These are phyloP conservation scores for Silurus aristotelis DNA, from an alignment of 2,797 vertebrate genomes.

Conservation along the genomic window DNA sequence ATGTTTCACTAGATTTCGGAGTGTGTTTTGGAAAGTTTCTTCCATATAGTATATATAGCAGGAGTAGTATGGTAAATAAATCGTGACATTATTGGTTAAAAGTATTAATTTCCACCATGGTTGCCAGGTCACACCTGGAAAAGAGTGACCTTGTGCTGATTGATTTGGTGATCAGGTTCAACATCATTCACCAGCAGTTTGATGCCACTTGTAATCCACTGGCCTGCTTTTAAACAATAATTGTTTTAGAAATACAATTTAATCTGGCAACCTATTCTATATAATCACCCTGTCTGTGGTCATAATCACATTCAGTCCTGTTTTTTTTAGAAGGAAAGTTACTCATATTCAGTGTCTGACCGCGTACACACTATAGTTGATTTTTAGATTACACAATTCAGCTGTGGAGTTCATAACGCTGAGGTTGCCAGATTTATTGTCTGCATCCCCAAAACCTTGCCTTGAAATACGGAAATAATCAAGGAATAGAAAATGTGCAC, in stretches of 20 bases:
- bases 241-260: neutral
- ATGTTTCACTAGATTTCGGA: too few species aligned
- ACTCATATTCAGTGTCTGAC: neutral
- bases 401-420: neutral
- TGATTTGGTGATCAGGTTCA: neutral
- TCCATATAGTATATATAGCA: too few species aligned
- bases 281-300: neutral
- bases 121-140: slow-evolving; percentile 2
- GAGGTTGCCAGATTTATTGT: neutral
- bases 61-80: neutral
- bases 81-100: neutral
- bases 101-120: neutral
- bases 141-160: neutral
- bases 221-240: neutral
- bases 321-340: neutral
- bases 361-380: neutral
- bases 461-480: neutral
- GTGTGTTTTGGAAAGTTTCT: too few species aligned
- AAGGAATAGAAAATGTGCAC: neutral
- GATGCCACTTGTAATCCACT: neutral
- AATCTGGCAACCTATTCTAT: slow-evolving; percentile 17
- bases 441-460: neutral
- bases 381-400: neutral
- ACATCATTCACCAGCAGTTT: neutral
- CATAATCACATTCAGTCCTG: too few species aligned